Percentiles rank a stretch among this genome's conserved stretches.
phyloP scores from a whole-genome alignment of 2,797 vertebrate species.

The Tachyglossus aculeatus region DNA sequence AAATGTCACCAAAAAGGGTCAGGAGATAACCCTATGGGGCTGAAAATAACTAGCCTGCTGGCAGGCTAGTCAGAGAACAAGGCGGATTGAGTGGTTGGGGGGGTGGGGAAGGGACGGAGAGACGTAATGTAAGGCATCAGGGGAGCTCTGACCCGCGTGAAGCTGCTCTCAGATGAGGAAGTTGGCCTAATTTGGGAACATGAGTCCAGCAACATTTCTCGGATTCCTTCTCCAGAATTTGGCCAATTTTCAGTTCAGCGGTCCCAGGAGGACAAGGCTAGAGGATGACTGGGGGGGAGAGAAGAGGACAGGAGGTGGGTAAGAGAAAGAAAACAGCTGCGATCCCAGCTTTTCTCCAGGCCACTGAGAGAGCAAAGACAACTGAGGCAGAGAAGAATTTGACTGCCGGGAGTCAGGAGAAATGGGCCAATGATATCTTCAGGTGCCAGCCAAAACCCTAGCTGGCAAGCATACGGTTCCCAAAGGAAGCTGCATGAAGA shows the following conservation, averaged over 20 bases:
- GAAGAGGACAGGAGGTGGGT: too few species aligned
- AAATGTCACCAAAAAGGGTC: slow-evolving; percentile 74
- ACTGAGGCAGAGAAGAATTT: neutral
- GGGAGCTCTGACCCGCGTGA: slow-evolving; percentile 60
- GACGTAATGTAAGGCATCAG: slow-evolving; percentile 51
- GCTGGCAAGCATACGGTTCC: neutral
- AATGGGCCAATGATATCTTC: neutral
- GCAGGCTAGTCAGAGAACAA: slow-evolving; percentile 66
- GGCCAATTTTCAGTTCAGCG: slow-evolving; percentile 68
- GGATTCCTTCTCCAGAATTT: slow-evolving; percentile 78
- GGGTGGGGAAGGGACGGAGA: slow-evolving; percentile 31
- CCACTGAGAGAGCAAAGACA: slow-evolving; percentile 40
- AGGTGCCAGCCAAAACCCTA: neutral
- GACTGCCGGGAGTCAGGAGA: slow-evolving; percentile 26
- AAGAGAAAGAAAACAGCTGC: slow-evolving; percentile 50
- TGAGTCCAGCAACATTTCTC: slow-evolving; percentile 85
- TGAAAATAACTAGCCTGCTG: slow-evolving; percentile 81
- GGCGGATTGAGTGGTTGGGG: neutral
- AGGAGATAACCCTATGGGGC: slow-evolving; percentile 83
- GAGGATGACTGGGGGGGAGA: neutral
- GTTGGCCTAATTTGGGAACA: slow-evolving; percentile 96
- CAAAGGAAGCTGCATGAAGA: neutral
- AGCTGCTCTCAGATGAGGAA: slow-evolving; percentile 74
- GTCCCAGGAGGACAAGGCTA: slow-evolving; percentile 53
- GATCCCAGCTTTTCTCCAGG: slow-evolving; percentile 57